phyloP scores from a whole-genome alignment of 1,140 invertebrate genomes.

The Pseudomyrmex dendroicus region DNA sequence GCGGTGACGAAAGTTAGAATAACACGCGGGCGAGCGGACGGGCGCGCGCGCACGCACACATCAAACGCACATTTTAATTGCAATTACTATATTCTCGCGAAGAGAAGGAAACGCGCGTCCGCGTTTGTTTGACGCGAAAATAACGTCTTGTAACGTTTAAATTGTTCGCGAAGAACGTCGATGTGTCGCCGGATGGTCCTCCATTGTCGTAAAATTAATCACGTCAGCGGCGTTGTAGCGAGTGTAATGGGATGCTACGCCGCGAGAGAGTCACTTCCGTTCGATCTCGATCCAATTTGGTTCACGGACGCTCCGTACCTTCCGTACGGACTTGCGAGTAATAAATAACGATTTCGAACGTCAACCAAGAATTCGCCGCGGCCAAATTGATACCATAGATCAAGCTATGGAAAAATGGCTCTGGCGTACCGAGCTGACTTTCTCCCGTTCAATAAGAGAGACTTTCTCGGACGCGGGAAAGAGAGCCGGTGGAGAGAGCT shows the following conservation, averaged over 20 bases:
- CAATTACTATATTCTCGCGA: conserved; percentile 21
- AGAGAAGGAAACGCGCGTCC: background rate
- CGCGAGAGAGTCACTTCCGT: conserved; percentile 33
- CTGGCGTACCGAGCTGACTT: conserved; percentile 62
- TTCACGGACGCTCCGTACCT: conserved; percentile 68
- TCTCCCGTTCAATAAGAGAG: conserved; percentile 71
- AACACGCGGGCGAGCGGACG: background rate
- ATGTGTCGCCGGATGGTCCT: background rate
- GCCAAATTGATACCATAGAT: conserved; percentile 81
- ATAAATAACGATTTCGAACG: conserved; percentile 81
- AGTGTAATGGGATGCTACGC: conserved; percentile 19
- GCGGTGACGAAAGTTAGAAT: conserved; percentile 45
- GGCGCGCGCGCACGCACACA: background rate
- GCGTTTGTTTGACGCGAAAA: background rate
- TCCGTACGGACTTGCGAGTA: conserved; percentile 76
- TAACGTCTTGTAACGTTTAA: background rate
- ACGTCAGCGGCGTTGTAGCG: background rate
- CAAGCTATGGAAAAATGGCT: conserved; percentile 79
- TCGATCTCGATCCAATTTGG: conserved; percentile 75
- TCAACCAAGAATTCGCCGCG: conserved; percentile 81
- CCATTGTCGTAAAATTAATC: background rate
- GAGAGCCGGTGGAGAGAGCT: conserved; percentile 17
- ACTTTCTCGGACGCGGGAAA: conserved; percentile 63
- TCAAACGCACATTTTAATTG: conserved; percentile 40
- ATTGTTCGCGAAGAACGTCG: background rate